Evolutionary conservation across 2,113 vertebrate species (phyloP), one percentile per base, ranked within the genome.

Genomic region (Upupa epops): DNA sequence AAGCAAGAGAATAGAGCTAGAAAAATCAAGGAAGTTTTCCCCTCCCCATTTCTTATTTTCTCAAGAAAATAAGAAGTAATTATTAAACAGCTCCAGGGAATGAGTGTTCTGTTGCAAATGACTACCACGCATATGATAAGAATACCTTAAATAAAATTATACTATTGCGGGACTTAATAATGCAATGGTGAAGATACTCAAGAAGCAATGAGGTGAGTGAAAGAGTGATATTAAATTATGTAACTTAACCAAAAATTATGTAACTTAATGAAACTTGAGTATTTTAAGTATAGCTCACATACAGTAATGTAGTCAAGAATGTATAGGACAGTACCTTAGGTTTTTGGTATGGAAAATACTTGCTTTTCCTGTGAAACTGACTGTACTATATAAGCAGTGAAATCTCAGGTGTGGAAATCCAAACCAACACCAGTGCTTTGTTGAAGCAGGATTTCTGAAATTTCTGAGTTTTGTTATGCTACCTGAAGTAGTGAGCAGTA

Each of bases 101-200:
- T 54, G 61, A 68, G 8, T 59, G 22, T 89, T 94, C 36, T 71
- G 37, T 82, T 88, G 58, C 40, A 89, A 83, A 59, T 78, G 40
- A 74, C 83, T 77, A 52, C 51, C 36, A 52, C 17, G 54, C 22
- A 32, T 88, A 54, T 90, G 58, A 75, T 76, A 68, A 77, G 45
- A 94, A 40, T 52, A 88, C 49, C 64, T 90, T 92, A 91, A 96
- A 94, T 83, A 93, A 91, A 91, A 65, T 48, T 1, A 15, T 69
- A 46, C 64, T 95, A 52, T 90, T 81, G 22, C 58, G 83, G 49
- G 26, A 69, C 72, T 88, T 91, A 68, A 90, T 88, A 92, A 51
- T 73, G 22, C 48, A 91, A 9, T 85, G 37, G 51, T 68, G 31
- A 63, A 86, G 91, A 88, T 83, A 68, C 21, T 87, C 22, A 78